Evolutionary conservation across 2,888 invertebrate genomes (phyloP).

Genomic region (Fragum whitleyi): DNA sequence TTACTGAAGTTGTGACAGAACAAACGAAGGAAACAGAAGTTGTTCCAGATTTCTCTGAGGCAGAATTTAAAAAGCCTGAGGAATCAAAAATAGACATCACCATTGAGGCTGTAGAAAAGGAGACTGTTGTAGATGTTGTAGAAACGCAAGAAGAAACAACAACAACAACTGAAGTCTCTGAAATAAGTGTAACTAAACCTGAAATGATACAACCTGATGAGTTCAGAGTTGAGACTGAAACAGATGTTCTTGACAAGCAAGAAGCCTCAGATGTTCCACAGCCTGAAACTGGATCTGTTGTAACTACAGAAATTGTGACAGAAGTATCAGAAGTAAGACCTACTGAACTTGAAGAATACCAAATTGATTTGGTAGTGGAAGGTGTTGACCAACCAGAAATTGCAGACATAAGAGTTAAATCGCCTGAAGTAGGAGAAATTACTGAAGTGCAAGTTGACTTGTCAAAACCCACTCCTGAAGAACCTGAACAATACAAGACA

Average conservation of each 20-base stretch:
- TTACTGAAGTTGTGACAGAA: conserved; percentile 59
- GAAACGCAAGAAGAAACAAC: conserved; percentile 34
- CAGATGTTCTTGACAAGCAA: conserved; percentile 32
- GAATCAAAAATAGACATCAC: conserved; percentile 56
- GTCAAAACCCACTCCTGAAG: conserved; percentile 45
- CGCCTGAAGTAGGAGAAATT: conserved; percentile 50
- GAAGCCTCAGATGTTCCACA: conserved; percentile 34
- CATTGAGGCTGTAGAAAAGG: conserved; percentile 43
- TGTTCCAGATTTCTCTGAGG: conserved; percentile 51
- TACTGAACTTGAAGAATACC: conserved; percentile 42
- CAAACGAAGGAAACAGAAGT: conserved; percentile 45
- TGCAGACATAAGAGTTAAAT: conserved; percentile 33
- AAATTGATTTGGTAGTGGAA: conserved; percentile 51
- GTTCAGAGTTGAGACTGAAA: conserved; percentile 25
- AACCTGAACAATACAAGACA: conserved; percentile 54
- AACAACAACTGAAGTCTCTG: conserved; percentile 30
- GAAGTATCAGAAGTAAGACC: conserved; percentile 53
- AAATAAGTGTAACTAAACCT: conserved; percentile 11
- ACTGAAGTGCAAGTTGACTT: conserved; percentile 60
- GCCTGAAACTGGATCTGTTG: conserved; percentile 26
- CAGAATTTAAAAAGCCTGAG: conserved; percentile 47
- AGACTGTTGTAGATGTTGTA: conserved; percentile 46
- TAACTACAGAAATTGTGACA: conserved; percentile 41
- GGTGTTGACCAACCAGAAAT: conserved; percentile 53
- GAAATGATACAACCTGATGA: conserved; percentile 46